Percentiles rank a stretch among this genome's conserved stretches.
Conservation (phyloP, 2,797 vertebrate genomes). For the Sebastes baramenuke region DNA sequence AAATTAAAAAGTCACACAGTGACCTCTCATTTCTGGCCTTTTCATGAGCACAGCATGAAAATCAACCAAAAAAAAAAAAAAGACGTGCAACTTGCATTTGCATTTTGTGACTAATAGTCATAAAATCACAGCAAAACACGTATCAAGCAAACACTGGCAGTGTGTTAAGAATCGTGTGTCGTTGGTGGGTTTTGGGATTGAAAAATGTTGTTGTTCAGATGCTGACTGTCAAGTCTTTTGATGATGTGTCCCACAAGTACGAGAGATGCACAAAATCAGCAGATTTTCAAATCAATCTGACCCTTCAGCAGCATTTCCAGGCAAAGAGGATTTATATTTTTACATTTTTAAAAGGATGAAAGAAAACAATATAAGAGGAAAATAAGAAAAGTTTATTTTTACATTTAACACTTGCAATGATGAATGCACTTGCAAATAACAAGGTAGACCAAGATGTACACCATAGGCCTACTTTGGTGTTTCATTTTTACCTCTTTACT, state of each 20-base stretch:
- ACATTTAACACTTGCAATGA: too few relatives aligned
- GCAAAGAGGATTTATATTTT: background rate
- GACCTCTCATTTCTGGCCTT: background rate
- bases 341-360: background rate
- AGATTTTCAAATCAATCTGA: conserved; percentile 7
- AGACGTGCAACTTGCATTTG: background rate
- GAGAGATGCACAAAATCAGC: conserved; percentile 16
- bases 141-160: background rate
- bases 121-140: background rate
- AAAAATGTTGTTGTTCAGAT: background rate
- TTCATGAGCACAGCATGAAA: background rate
- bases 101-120: background rate
- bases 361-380: background rate
- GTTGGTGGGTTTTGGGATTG: background rate
- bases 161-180: background rate
- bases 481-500: too few relatives aligned
- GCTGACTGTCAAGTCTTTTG: conserved; percentile 21
- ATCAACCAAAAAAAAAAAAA: background rate
- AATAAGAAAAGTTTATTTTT: background rate
- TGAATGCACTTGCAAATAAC: too few relatives aligned
- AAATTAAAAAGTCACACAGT: background rate
- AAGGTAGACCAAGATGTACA: too few relatives aligned
- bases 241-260: conserved; percentile 3
- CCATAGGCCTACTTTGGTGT: too few relatives aligned
- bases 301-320: background rate